Evolutionary conservation across 2,113 vertebrate genomes (phyloP).

Genomic region (Gallinago media): DNA sequence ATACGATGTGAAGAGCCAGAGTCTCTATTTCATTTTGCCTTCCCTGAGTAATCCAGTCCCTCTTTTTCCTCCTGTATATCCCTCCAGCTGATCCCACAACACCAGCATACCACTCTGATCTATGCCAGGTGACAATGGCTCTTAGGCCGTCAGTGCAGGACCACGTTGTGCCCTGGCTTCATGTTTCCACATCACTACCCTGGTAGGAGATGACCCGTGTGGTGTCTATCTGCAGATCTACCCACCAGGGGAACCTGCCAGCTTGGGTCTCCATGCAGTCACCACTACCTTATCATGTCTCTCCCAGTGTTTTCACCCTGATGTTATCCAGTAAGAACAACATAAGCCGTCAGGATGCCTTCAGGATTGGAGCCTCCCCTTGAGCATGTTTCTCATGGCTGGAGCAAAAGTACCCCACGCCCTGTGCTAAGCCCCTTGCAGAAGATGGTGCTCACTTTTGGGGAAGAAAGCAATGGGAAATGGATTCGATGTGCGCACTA

Average conservation of each 20-base stretch:
- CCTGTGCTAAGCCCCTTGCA: neutral
- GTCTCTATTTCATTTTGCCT: neutral
- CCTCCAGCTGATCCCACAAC: neutral
- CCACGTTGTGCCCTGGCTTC: neutral
- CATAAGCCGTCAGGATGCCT: neutral
- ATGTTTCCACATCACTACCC: neutral
- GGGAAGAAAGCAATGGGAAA: neutral
- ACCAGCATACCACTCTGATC: neutral
- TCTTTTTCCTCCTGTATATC: neutral
- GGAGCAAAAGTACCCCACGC: neutral
- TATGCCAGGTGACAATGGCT: neutral
- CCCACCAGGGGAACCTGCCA: neutral
- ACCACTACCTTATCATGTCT: neutral
- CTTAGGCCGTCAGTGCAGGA: neutral
- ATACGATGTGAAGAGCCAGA: neutral
- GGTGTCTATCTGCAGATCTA: neutral
- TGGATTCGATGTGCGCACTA: neutral
- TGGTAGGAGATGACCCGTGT: fast-evolving
- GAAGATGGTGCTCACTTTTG: neutral
- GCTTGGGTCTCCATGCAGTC: neutral
- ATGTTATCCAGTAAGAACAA: neutral
- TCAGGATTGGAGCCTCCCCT: neutral
- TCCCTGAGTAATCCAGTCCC: neutral
- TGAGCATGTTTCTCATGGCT: fast-evolving
- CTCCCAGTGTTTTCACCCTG: neutral